Base-by-base conservation (phyloP, 2,113 vertebrate species). In the Embiotoca jacksoni region DNA sequence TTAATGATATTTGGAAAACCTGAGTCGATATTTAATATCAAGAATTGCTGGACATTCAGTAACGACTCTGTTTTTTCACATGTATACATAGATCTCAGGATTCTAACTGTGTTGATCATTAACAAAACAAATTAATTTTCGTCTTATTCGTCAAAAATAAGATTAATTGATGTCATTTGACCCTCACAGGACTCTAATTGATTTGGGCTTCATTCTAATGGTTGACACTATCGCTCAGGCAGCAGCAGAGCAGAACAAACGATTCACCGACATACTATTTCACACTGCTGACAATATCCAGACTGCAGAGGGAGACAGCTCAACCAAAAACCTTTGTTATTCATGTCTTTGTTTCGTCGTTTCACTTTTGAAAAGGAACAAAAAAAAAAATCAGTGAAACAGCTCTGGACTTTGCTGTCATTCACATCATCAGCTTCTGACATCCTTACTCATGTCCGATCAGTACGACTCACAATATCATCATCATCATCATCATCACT, bases 161-260 rank as follows among this genome's bases (percentile, higher is more conserved):
- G 13, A 31, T 33, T 44, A 1, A 46, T 60, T 69, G 46, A 5
- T 70, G 55, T 60, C 7, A 53, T 47, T 71, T 71, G 35, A 61
- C 15, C 9, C 30, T 62, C 36, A 67, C 35, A 71, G 79, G 30
- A 44, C 41, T 66, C 7, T 76, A 69, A 82, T 69, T 76, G 68
- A 88, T 80, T 80, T 52, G 63, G 49, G 65, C 68, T 72, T 68
- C 1, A 37, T 57, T 80, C 35, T 60, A 6, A 82, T 46, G 56
- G 70, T 63, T 67, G 66, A 53, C 55, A 41, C 63, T 78, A 82
- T 88, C 83, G 67, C 41, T 75, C 44, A 50, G 72, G 49, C 59
- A 69, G 72, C 78, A 86, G 83, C 58, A 36, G 58, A 66, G 59
- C 74, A 65, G 69, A 84, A 75, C 76, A 86, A 83, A 88, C 83